Evolutionary conservation across 2,797 vertebrate genomes (phyloP).

Genomic region (Diglossa cyanea): DNA sequence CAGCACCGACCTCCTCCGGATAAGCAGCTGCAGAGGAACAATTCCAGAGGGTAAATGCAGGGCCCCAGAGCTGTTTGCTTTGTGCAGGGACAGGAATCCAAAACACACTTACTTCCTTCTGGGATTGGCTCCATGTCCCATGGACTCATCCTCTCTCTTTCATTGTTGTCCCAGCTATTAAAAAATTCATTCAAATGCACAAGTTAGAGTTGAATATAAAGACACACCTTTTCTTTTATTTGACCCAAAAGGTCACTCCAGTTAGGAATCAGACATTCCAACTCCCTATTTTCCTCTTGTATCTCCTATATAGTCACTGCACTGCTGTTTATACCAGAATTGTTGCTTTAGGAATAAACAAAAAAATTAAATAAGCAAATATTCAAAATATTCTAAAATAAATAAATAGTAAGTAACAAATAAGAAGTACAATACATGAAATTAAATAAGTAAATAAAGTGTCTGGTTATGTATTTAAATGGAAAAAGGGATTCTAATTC

Average conservation of each 20-base stretch:
- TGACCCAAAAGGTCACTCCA: neutral
- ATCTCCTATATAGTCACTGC: neutral
- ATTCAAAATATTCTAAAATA: neutral
- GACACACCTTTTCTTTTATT: neutral
- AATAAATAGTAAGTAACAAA: neutral
- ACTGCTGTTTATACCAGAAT: neutral
- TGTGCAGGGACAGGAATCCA: neutral
- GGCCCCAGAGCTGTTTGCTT: neutral
- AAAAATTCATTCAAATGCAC: slow-evolving; percentile 16
- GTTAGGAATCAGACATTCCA: neutral
- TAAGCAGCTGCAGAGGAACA: slow-evolving; percentile 80
- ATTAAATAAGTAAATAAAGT: neutral
- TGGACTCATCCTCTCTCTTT: slow-evolving; percentile 95
- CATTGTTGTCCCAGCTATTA: slow-evolving; percentile 95
- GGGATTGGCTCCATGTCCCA: slow-evolving; percentile 98
- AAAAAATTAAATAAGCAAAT: neutral
- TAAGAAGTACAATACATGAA: neutral
- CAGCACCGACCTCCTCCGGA: slow-evolving; percentile 91
- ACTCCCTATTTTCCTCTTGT: neutral
- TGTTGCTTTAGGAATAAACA: neutral
- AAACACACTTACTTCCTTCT: slow-evolving; percentile 85
- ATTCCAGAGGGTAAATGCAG: slow-evolving; percentile 35
- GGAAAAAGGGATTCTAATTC: neutral
- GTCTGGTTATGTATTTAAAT: neutral
- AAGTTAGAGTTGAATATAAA: neutral